Evolutionary conservation across 2,888 invertebrate genomes (phyloP), one percentile per base, ranked within the genome.

Genomic region (Macrosoma leucophasiata): DNA sequence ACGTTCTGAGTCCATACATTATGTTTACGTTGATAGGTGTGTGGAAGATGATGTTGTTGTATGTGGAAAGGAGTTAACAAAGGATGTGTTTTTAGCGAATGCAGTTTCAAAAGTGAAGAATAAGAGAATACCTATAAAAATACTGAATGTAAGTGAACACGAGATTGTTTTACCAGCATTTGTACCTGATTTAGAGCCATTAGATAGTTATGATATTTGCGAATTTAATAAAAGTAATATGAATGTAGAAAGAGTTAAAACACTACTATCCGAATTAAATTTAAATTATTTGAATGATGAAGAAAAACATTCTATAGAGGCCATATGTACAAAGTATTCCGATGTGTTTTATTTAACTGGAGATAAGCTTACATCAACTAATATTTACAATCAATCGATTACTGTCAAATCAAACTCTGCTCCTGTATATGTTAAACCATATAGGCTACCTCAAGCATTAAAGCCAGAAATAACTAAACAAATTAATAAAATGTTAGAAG

Each of bases 401-500:
- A n/a, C n/a, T n/a, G n/a, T n/a, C n/a, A n/a, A n/a, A n/a, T n/a
- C n/a, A n/a, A n/a, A n/a, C n/a, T n/a, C n/a, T n/a, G n/a, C n/a
- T n/a, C n/a, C n/a, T n/a, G n/a, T n/a, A n/a, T n/a, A n/a, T n/a
- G n/a, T n/a, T n/a, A n/a, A n/a, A n/a, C n/a, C n/a, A n/a, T n/a
- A n/a, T n/a, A n/a, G n/a, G n/a, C n/a, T n/a, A n/a, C 13, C 18
- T 14, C 14, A 17, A 18, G 11, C 27, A 22, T 7, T 24, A 29
- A 14, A 12, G 13, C 17, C n/a, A n/a, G 39, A 39, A 29, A 20
- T 33, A 20, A 25, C 28, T 19, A 27, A 31, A 30, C 30, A 33
- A 34, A 22, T 41, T 7, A 21, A 36, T 24, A 23, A 28, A 3
- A 31, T 36, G 31, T 14, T 28, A 23, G 4, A 33, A 13, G 33